These are phyloP conservation scores for Tuta absoluta DNA, from an alignment of 2,888 invertebrate species.

Conservation along the genomic window DNA sequence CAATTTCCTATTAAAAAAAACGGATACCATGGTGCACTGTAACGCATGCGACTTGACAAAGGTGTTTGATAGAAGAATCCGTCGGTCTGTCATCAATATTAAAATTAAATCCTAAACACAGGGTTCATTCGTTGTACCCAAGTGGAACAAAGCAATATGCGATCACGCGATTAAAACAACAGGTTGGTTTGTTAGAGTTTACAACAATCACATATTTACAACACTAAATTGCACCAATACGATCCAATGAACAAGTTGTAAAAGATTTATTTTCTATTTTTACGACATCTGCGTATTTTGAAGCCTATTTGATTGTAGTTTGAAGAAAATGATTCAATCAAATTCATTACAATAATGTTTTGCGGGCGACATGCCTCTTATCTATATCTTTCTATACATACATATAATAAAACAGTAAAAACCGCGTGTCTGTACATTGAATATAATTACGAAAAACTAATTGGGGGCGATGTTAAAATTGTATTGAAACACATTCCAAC, in stretches of 20 bases:
- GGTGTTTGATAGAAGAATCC: not conserved
- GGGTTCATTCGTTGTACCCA: not conserved
- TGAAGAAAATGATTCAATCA: no score
- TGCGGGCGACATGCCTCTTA: no score
- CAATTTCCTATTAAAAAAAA: no score
- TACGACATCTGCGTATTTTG: not conserved
- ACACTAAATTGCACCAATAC: conserved; percentile 34
- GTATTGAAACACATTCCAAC: no score
- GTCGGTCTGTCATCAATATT: not conserved
- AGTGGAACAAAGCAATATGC: conserved; percentile 30
- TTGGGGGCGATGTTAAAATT: no score
- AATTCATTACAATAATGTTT: no score
- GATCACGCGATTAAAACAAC: conserved; percentile 45
- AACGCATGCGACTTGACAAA: not conserved
- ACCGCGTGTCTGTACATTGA: no score
- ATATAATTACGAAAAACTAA: no score
- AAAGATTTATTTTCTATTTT: conserved; percentile 22
- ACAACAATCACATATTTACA: conserved; percentile 35
- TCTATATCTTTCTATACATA: no score
- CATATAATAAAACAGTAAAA: no score
- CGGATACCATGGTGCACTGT: no score
- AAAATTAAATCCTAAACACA: not conserved
- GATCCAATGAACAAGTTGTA: conserved; percentile 36
- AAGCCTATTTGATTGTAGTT: no score
- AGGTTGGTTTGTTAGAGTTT: conserved; percentile 41